Evolutionary conservation across 2,888 invertebrate species (phyloP).

Genomic region (Plagodis dolabraria): DNA sequence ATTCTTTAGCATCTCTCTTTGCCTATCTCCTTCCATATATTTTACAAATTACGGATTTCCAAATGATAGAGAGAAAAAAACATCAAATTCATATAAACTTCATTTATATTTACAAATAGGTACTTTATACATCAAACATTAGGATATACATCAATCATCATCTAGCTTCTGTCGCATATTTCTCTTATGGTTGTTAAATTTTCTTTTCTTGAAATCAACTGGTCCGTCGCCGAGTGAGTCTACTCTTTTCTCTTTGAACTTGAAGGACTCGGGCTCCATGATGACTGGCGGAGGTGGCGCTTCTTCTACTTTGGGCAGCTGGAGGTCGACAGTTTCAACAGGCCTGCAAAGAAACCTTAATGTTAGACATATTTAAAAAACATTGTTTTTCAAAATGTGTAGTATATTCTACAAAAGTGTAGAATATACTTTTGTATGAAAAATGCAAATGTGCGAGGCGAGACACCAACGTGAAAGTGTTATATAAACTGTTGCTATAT

Average conservation of each 20-base stretch:
- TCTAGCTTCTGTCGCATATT: conserved; percentile 87
- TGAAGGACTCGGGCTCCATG: conserved; percentile 72
- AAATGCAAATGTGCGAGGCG: too few species aligned
- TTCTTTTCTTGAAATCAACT: conserved; percentile 89
- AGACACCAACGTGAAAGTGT: too few species aligned
- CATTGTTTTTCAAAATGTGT: too few species aligned
- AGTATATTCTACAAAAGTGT: too few species aligned
- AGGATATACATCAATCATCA: conserved; percentile 76
- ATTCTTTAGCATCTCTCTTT: too few species aligned
- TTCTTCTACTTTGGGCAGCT: conserved; percentile 86
- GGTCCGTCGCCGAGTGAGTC: conserved; percentile 81
- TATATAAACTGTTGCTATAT: too few species aligned
- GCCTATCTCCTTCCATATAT: too few species aligned
- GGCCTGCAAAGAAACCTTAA: conserved; percentile 58
- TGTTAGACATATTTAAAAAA: neutral
- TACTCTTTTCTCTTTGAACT: conserved; percentile 87
- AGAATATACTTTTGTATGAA: too few species aligned
- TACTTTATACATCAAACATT: neutral
- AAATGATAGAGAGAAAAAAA: neutral
- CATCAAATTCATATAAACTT: neutral
- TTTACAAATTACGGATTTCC: neutral
- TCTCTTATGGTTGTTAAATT: conserved; percentile 84
- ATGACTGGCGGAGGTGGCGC: conserved; percentile 74
- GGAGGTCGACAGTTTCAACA: conserved; percentile 86
- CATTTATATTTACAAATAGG: conserved; percentile 6